phyloP scores from a whole-genome alignment of 2,113 vertebrate species.

The Pachypanchax playfairii region DNA sequence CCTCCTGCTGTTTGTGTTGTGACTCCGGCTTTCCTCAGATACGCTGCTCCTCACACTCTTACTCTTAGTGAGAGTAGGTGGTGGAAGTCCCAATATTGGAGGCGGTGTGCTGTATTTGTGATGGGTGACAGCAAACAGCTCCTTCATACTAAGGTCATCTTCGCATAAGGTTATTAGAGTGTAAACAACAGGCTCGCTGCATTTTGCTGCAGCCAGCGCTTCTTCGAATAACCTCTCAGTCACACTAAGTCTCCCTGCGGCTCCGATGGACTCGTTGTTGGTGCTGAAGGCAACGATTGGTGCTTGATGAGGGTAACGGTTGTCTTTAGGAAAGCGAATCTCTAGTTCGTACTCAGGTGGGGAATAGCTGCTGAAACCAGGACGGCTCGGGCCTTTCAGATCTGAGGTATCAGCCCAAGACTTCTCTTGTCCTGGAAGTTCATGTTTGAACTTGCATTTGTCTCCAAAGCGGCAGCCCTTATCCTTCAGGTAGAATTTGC shows the following conservation, averaged over 20 bases:
- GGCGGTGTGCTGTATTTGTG: conserved; percentile 90
- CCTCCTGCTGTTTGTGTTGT: conserved; percentile 65
- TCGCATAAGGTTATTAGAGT: conserved; percentile 88
- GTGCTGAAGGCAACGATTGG: conserved; percentile 93
- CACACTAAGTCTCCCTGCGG: conserved; percentile 86
- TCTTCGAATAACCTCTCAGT: conserved; percentile 89
- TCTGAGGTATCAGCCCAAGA: conserved; percentile 37
- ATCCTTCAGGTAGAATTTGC: conserved; percentile 89
- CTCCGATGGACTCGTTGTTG: conserved; percentile 84
- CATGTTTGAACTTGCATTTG: conserved; percentile 90
- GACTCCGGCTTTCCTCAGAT: conserved; percentile 50
- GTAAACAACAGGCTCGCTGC: conserved; percentile 87
- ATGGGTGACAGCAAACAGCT: conserved; percentile 81
- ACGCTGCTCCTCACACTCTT: conserved; percentile 42
- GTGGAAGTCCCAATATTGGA: conserved; percentile 60
- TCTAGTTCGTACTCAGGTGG: conserved; percentile 88
- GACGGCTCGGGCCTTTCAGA: conserved; percentile 64
- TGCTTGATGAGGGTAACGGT: conserved; percentile 90
- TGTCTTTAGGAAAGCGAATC: conserved; percentile 89
- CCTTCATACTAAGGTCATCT: conserved; percentile 83
- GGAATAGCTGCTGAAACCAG: conserved; percentile 79
- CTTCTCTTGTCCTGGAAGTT: conserved; percentile 73
- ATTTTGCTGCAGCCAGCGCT: conserved; percentile 83
- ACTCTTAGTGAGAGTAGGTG: conserved; percentile 57
- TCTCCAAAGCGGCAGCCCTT: conserved; percentile 87